Conservation (phyloP, 2,113 vertebrate species). For the Eretmochelys imbricata region DNA sequence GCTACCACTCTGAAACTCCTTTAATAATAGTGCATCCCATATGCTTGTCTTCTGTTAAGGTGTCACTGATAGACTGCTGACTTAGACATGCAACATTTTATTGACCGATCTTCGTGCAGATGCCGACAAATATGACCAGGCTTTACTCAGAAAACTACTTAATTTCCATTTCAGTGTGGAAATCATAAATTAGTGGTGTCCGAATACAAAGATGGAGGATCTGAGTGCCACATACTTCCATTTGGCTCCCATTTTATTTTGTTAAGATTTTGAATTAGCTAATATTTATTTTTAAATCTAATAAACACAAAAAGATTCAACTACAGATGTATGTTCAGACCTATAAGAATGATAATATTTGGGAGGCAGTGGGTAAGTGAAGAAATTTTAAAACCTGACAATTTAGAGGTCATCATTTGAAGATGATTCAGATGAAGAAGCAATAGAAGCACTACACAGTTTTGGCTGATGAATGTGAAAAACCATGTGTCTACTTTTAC, state of each 20-base stretch:
- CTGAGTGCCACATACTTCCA: not conserved
- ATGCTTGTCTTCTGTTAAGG: slow-evolving; percentile 11
- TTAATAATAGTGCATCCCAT: not conserved
- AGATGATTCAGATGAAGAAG: not conserved
- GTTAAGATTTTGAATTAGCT: not conserved
- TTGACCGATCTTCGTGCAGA: not conserved
- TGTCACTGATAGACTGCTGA: not conserved
- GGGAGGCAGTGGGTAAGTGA: not conserved
- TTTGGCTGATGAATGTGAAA: not conserved
- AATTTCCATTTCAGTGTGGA: not conserved
- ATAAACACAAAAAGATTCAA: not conserved
- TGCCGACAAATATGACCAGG: not conserved
- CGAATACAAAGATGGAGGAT: not conserved
- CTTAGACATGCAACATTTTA: not conserved
- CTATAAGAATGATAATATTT: not conserved
- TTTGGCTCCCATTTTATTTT: not conserved
- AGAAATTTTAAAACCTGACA: not conserved
- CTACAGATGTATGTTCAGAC: not conserved
- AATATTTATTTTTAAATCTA: not conserved
- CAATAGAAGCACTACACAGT: not conserved
- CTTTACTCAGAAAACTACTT: not conserved
- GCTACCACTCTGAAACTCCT: not conserved
- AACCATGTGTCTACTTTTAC: not conserved
- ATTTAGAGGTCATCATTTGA: not conserved
- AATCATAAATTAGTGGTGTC: not conserved